Evolutionary conservation across 1,140 invertebrate genomes (phyloP), one percentile per base, ranked within the genome.

Genomic region (Drosophila parvula): DNA sequence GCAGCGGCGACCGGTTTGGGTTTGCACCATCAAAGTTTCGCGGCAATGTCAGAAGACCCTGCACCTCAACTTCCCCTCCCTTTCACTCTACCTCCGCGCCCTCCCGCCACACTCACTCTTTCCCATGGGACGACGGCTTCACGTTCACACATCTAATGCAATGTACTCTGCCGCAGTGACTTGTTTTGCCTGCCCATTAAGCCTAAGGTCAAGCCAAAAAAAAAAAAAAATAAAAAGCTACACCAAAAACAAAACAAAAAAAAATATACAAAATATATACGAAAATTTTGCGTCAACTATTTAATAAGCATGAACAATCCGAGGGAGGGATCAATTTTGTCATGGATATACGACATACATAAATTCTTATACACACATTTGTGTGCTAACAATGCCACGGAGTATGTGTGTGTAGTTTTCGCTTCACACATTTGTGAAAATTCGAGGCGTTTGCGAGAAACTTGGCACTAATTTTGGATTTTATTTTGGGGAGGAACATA

Each of bases 101-200:
- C 40, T 36, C 27, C 48, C 58, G 14, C 34, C 43, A 16, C 27
- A 22, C 18, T 38, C 57, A 38, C 41, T 34, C 40, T 30, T 61
- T 57, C 38, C 71, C 47, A 62, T 43, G 69, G 64, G 74, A 71
- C 81, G 68, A 71, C 81, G 68, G 74, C 73, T 71, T 56, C 73
- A 57, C 78, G 81, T 88, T 88, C 82, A 82, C 82, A 86, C 82
- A 86, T 86, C 70, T 86, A 82, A 86, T 86, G 70, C 77, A 78
- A 53, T 53, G 47, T 69, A 67, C 61, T 64, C 61, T 64, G 69
- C 61, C 58, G 69, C 70, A 88, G 75, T 82, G 77, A 82, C 82
- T 84, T 78, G 67, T 78, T 84, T 84, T 76, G 75, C 58, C 50
- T 70, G 82, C 65, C 81, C 82, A 88, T 82, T 86, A 85, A 75